These are phyloP conservation scores for Delphinapterus leucas DNA, from an alignment of 2,113 vertebrate species.

Conservation along the genomic window DNA sequence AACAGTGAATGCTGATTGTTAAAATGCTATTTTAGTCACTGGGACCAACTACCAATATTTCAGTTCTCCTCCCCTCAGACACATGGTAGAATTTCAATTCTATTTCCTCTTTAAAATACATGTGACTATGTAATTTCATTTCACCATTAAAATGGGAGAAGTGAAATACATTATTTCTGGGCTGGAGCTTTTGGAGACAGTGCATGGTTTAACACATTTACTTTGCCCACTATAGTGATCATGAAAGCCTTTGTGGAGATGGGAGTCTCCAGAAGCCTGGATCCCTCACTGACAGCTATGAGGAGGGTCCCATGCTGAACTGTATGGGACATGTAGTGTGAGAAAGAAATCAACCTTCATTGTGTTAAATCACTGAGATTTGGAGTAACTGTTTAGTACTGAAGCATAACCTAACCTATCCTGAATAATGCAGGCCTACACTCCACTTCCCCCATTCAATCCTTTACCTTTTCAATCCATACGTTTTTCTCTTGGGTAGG, in stretches of 20 bases:
- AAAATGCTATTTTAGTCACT: background rate
- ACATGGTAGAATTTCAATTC: background rate
- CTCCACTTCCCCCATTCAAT: background rate
- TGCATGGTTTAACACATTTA: background rate
- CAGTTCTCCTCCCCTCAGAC: background rate
- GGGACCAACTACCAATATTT: background rate
- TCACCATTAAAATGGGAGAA: background rate
- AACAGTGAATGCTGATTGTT: background rate
- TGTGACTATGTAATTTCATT: background rate
- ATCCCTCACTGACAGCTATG: background rate
- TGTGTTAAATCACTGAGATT: background rate
- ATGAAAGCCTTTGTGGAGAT: background rate
- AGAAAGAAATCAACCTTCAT: background rate
- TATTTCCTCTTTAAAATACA: background rate
- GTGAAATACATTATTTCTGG: background rate
- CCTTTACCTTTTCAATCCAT: background rate
- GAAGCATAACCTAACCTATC: background rate
- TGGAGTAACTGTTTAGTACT: background rate
- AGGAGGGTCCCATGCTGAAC: background rate
- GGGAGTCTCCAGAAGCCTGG: background rate
- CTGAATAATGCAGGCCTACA: background rate
- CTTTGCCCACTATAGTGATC: background rate
- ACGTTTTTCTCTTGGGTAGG: background rate
- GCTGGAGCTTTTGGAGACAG: background rate
- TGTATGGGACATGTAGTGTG: background rate